Conservation (phyloP, 1,140 invertebrate genomes). For the Diachasma alloeum region DNA sequence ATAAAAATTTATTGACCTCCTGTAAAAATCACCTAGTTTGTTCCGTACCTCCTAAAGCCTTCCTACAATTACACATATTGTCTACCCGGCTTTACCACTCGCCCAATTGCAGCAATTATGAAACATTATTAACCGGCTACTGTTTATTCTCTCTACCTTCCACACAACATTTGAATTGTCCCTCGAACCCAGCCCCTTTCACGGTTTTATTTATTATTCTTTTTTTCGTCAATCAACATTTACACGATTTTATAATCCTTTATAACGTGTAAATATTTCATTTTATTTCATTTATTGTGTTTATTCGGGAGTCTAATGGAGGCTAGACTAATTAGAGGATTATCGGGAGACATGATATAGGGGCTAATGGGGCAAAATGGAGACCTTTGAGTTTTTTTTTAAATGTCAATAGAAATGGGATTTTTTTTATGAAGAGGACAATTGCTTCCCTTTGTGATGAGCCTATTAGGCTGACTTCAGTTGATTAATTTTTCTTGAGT, state of each 20-base stretch:
- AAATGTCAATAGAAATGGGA: too few species aligned
- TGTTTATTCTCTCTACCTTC: not conserved
- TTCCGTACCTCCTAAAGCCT: not conserved
- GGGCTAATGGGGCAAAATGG: too few species aligned
- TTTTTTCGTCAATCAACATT: not conserved
- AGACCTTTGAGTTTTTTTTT: too few species aligned
- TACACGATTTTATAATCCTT: not conserved
- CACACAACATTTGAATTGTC: not conserved
- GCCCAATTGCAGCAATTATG: not conserved
- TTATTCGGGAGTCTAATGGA: too few species aligned
- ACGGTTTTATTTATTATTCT: not conserved
- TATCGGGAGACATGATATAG: too few species aligned
- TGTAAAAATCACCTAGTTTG: conserved; percentile 2
- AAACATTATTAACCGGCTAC: not conserved
- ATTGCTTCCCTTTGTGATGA: too few species aligned
- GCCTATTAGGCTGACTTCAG: too few species aligned
- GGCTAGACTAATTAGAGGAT: too few species aligned
- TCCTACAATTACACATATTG: not conserved
- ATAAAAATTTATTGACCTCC: conserved; percentile 1
- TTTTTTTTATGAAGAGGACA: too few species aligned
- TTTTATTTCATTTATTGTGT: too few species aligned
- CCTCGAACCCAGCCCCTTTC: not conserved
- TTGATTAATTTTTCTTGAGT: too few species aligned
- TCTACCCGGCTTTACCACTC: not conserved
- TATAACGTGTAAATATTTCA: not conserved